Percentiles rank a stretch among this genome's conserved stretches.
Evolutionary conservation across 2,888 invertebrate species (phyloP).

Genomic region (Aromia moschata): DNA sequence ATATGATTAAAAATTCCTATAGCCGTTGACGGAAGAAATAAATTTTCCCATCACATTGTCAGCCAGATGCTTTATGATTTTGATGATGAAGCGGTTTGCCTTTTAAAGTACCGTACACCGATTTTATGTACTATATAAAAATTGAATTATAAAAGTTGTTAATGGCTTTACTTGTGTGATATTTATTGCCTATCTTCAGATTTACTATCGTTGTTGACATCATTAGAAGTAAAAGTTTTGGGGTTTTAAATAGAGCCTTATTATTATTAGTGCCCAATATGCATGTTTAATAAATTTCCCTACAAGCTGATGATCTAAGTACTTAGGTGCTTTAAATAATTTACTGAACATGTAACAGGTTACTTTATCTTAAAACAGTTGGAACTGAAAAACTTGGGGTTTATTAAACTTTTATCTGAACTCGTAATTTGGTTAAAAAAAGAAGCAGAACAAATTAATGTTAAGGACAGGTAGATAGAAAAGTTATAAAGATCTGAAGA

Average conservation of each 20-base stretch:
- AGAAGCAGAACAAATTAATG: no score
- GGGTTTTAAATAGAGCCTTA: slow-evolving; percentile 5
- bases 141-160: slow-evolving; percentile 21
- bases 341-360: no score
- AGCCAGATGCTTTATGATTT: slow-evolving; percentile 12
- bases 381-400: no score
- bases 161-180: slow-evolving; percentile 12
- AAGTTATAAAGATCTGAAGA: no score
- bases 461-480: no score
- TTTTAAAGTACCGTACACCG: slow-evolving; percentile 16
- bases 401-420: no score
- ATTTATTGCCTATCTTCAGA: slow-evolving; percentile 18
- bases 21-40: not conserved
- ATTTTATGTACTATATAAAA: slow-evolving; percentile 12
- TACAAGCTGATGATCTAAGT: no score
- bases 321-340: no score
- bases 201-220: slow-evolving; percentile 4
- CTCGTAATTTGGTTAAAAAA: no score
- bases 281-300: no score
- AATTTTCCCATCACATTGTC: slow-evolving; percentile 15
- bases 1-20: slow-evolving; percentile 6
- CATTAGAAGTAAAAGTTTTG: slow-evolving; percentile 6
- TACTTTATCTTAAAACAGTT: no score
- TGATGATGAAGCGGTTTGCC: slow-evolving; percentile 19
- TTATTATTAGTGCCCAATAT: not conserved